Percentiles rank a stretch among this genome's conserved stretches.
These are phyloP conservation scores for Paraplagusia blochii DNA, from an alignment of 2,113 vertebrate species.

Conservation along the genomic window DNA sequence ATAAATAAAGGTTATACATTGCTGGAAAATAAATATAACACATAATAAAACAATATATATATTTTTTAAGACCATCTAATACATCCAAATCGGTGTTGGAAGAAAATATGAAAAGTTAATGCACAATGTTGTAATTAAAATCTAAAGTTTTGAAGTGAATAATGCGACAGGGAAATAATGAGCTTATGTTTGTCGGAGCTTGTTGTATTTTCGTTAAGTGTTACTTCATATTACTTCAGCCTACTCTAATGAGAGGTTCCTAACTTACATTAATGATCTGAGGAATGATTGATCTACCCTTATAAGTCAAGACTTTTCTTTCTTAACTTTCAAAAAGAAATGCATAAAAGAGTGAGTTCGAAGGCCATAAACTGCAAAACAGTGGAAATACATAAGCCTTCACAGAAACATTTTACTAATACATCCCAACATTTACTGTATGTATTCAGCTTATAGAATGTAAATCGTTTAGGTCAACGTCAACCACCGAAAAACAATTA, in stretches of 20 bases:
- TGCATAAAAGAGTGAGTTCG: slow-evolving; percentile 23
- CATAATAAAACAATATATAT: slow-evolving; percentile 14
- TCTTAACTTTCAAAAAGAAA: slow-evolving; percentile 22
- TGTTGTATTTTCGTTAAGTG: slow-evolving; percentile 28
- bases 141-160: slow-evolving; percentile 14
- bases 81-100: slow-evolving; percentile 7
- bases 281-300: slow-evolving; percentile 22
- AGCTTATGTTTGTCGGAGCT: slow-evolving; percentile 33
- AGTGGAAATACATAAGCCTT: slow-evolving; percentile 35
- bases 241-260: slow-evolving; percentile 47
- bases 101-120: slow-evolving; percentile 19
- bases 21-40: background rate
- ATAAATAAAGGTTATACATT: slow-evolving; percentile 19
- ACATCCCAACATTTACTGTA: slow-evolving; percentile 42
- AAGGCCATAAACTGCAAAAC: slow-evolving; percentile 30
- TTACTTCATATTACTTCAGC: slow-evolving; percentile 24
- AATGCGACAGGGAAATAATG: slow-evolving; percentile 13
- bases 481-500: slow-evolving; percentile 32
- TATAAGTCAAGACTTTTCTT: slow-evolving; percentile 23
- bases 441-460: slow-evolving; percentile 33
- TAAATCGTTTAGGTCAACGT: slow-evolving; percentile 38
- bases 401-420: slow-evolving; percentile 36
- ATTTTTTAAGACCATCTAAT: slow-evolving; percentile 11
- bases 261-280: slow-evolving; percentile 46
- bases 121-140: background rate